Evolutionary conservation across 2,888 invertebrate genomes (phyloP).

Genomic region (Drosophila koepferae): DNA sequence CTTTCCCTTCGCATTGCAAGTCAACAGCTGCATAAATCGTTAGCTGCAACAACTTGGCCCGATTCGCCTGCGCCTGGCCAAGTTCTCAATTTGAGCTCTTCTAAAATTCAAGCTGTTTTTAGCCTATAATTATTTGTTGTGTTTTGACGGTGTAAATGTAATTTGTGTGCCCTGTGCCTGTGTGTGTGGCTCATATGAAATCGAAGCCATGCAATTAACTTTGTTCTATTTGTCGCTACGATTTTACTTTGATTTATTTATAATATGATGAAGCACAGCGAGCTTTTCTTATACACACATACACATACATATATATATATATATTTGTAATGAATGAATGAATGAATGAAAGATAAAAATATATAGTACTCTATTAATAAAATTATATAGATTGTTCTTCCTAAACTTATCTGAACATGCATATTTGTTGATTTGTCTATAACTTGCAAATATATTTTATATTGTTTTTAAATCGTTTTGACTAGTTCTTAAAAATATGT

Average conservation of each 20-base stretch:
- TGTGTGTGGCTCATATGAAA: neutral
- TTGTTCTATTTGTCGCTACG: neutral
- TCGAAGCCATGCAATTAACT: neutral
- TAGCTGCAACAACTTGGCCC: slow-evolving; percentile 52
- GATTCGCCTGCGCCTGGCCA: slow-evolving; percentile 28
- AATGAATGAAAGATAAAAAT: no score
- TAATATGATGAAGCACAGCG: neutral
- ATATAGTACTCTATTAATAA: no score
- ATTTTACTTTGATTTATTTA: neutral
- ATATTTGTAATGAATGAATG: neutral
- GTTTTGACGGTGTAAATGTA: neutral
- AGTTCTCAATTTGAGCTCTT: slow-evolving; percentile 20
- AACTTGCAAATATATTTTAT: no score
- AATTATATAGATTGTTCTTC: no score
- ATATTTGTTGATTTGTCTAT: no score
- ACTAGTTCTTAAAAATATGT: no score
- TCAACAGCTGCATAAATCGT: slow-evolving; percentile 53
- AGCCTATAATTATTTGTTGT: slow-evolving; percentile 5
- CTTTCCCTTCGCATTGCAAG: slow-evolving; percentile 44
- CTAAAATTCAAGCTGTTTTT: slow-evolving; percentile 9
- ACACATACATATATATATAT: no score
- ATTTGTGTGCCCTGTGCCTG: neutral
- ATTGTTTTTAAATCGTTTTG: no score
- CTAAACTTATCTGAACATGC: no score
- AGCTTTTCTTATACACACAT: neutral